These are phyloP conservation scores for Pelvicachromis taeniatus DNA, from an alignment of 2,113 vertebrate species.

Conservation along the genomic window DNA sequence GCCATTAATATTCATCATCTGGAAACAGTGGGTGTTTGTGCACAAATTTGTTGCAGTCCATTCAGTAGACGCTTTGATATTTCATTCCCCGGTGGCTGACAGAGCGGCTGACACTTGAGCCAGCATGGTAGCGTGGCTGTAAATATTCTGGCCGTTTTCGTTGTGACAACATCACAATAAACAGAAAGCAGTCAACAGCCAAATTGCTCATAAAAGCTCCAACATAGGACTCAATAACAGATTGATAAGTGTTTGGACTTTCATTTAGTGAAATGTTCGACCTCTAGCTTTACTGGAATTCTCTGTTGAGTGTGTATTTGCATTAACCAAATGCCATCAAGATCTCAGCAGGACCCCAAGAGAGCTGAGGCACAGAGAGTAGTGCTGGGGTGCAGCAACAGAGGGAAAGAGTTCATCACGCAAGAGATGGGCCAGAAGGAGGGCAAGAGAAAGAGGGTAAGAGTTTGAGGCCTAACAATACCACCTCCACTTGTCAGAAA, in stretches of 20 bases:
- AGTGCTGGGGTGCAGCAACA: not conserved
- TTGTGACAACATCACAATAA: not conserved
- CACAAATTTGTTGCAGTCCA: not conserved
- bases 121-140: not conserved
- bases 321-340: not conserved
- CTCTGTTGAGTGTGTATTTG: not conserved
- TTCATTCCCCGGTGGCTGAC: not conserved
- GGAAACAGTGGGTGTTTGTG: not conserved
- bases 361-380: not conserved
- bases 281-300: not conserved
- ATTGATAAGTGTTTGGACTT: not conserved
- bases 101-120: not conserved
- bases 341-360: not conserved
- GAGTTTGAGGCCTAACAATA: not conserved
- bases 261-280: not conserved
- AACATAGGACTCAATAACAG: not conserved
- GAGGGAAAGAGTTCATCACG: not conserved
- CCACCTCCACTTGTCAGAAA: not conserved
- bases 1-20: not conserved
- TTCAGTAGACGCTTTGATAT: not conserved
- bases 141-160: not conserved
- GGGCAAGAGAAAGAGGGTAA: not conserved
- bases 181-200: not conserved
- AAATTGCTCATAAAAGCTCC: not conserved
- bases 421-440: not conserved